These are phyloP conservation scores for Minunthozetes semirufus DNA, from an alignment of 2,888 invertebrate genomes.

Conservation along the genomic window DNA sequence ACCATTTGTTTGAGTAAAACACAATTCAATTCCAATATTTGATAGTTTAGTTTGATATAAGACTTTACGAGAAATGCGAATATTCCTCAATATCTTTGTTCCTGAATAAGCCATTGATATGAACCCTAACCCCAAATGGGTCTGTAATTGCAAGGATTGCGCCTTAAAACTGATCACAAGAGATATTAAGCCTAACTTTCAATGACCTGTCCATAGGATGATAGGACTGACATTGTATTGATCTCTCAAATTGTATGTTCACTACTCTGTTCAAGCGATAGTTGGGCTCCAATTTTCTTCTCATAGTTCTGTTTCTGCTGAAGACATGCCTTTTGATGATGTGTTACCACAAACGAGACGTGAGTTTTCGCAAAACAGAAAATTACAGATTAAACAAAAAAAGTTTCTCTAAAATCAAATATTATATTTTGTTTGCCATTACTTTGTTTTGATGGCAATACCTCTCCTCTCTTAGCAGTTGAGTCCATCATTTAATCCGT, in stretches of 20 bases:
- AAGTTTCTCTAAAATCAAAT: not conserved
- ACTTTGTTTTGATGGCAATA: not conserved
- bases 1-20: too few species aligned
- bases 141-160: not conserved
- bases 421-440: constrained; percentile 2
- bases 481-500: not conserved
- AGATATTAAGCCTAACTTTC: not conserved
- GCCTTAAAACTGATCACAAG: not conserved
- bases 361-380: constrained; percentile 1
- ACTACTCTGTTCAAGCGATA: not conserved
- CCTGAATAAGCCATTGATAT: too few species aligned
- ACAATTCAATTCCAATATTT: too few species aligned
- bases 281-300: constrained; percentile 2
- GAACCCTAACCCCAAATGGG: not conserved
- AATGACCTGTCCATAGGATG: not conserved
- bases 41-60: too few species aligned
- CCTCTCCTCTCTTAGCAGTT: not conserved
- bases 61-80: too few species aligned
- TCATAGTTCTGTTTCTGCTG: not conserved
- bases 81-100: too few species aligned
- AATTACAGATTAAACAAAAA: not conserved
- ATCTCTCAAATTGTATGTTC: not conserved
- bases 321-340: not conserved
- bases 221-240: not conserved
- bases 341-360: not conserved